Evolutionary conservation across 1,140 invertebrate species (phyloP).

Genomic region (Hyles vespertilio): DNA sequence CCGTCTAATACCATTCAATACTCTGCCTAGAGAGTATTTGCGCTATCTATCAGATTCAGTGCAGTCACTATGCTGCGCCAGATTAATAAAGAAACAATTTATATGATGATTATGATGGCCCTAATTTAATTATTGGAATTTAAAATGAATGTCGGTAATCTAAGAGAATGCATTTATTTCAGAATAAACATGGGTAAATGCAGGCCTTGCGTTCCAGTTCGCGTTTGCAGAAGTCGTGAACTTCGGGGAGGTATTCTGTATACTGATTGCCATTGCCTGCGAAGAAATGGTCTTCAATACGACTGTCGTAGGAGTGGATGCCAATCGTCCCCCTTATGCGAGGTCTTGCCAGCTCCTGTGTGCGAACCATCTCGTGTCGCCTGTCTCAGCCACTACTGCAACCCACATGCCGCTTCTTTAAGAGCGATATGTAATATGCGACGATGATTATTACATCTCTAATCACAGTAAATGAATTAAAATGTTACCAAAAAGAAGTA

Average conservation of each 20-base stretch:
- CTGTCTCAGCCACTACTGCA: slow-evolving; percentile 40
- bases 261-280: slow-evolving; percentile 82
- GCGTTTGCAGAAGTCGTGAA: slow-evolving; percentile 77
- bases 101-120: too few species aligned
- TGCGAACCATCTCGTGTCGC: slow-evolving; percentile 77
- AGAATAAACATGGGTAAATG: slow-evolving; percentile 8
- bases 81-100: too few species aligned
- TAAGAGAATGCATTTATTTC: too few species aligned
- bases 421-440: slow-evolving; percentile 44
- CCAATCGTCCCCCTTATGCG: slow-evolving; percentile 79
- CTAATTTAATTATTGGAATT: too few species aligned
- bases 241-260: slow-evolving; percentile 79
- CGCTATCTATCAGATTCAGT: too few species aligned
- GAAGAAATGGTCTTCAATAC: slow-evolving; percentile 84
- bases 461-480: neutral
- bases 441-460: neutral
- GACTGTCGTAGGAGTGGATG: slow-evolving; percentile 82
- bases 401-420: slow-evolving; percentile 53
- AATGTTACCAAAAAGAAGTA: neutral
- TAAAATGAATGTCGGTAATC: too few species aligned
- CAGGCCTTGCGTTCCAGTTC: slow-evolving; percentile 28
- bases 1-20: too few species aligned
- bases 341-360: slow-evolving; percentile 79
- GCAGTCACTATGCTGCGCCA: too few species aligned
- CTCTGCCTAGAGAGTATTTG: too few species aligned